Evolutionary conservation across 2,113 vertebrate species (phyloP).

Genomic region (Xenus cinereus): DNA sequence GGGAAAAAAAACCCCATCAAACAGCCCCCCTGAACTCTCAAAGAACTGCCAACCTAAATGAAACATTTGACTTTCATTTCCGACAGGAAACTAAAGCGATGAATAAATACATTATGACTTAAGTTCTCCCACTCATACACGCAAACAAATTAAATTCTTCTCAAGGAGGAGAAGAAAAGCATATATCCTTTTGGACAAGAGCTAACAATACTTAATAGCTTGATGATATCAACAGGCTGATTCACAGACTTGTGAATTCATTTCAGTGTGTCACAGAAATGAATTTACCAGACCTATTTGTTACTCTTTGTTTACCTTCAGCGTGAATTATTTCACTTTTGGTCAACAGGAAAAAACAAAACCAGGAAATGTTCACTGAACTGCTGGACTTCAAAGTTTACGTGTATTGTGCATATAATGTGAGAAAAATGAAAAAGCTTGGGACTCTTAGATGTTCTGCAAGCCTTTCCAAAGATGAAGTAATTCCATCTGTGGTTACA

Average conservation of each 20-base stretch:
- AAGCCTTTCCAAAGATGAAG: not conserved
- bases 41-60: slow-evolving; percentile 1
- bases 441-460: not conserved
- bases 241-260: slow-evolving; percentile 47
- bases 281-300: slow-evolving; percentile 50
- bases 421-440: not conserved
- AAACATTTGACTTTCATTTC: slow-evolving; percentile 56
- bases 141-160: slow-evolving; percentile 43
- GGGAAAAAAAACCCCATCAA: not conserved
- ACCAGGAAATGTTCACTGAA: slow-evolving; percentile 47
- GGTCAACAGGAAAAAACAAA: slow-evolving; percentile 64
- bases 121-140: not conserved
- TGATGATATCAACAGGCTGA: slow-evolving; percentile 49
- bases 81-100: slow-evolving; percentile 4
- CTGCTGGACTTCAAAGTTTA: not conserved
- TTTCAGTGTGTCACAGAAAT: slow-evolving; percentile 54
- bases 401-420: not conserved
- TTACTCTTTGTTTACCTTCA: slow-evolving; percentile 50
- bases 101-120: slow-evolving; percentile 30
- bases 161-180: slow-evolving; percentile 35
- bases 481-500: not conserved
- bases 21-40: not conserved
- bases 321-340: slow-evolving; percentile 47
- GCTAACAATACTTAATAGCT: slow-evolving; percentile 39
- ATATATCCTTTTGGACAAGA: slow-evolving; percentile 31